phyloP scores from a whole-genome alignment of 2,797 vertebrate genomes.

The Bovichtus variegatus region DNA sequence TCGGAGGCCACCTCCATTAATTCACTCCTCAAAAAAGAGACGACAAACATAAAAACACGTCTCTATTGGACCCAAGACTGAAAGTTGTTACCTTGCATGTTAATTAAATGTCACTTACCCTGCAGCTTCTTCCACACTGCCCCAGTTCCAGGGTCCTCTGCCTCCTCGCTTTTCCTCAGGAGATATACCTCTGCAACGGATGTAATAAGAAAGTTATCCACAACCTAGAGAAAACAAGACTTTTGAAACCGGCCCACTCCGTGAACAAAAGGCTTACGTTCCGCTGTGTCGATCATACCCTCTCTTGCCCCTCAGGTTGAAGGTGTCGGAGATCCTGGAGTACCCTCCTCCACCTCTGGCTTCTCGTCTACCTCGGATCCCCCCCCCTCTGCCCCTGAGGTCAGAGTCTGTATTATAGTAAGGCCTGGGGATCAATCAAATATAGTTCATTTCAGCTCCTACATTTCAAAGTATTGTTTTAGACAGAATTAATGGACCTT shows the following conservation, averaged over 20 bases:
- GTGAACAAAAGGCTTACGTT: conserved; percentile 73
- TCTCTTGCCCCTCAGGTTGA: conserved; percentile 87
- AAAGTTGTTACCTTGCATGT: neutral
- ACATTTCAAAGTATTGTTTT: neutral
- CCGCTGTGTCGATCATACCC: conserved; percentile 89
- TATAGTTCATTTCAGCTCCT: too few relatives aligned
- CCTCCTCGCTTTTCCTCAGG: conserved; percentile 87
- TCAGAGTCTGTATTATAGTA: conserved; percentile 75
- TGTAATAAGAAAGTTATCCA: neutral
- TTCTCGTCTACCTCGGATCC: conserved; percentile 77
- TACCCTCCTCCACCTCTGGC: conserved; percentile 82
- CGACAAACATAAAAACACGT: neutral
- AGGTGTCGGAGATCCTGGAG: conserved; percentile 79
- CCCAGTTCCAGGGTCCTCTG: conserved; percentile 87
- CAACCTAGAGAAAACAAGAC: neutral
- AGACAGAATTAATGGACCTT: too few relatives aligned
- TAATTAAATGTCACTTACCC: conserved; percentile 72
- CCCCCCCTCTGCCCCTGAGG: conserved; percentile 72
- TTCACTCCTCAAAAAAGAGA: conserved; percentile 79
- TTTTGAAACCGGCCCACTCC: neutral
- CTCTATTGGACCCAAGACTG: neutral
- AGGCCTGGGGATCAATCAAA: conserved; percentile 65
- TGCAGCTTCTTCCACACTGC: conserved; percentile 79
- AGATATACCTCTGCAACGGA: conserved; percentile 82
- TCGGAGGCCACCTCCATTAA: conserved; percentile 70